Conservation (phyloP, 2,888 invertebrate genomes). For the Homarus gammarus region DNA sequence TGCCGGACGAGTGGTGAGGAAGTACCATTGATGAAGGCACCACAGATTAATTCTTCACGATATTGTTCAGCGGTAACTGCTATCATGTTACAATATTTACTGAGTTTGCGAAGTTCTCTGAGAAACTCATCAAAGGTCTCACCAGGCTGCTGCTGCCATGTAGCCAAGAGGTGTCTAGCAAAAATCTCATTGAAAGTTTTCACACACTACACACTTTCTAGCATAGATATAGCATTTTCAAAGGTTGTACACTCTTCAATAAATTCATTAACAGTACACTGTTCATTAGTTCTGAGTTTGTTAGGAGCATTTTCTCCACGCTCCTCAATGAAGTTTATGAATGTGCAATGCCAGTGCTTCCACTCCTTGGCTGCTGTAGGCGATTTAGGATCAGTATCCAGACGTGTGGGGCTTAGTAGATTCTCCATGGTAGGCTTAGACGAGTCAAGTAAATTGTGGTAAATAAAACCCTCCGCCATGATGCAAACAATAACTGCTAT, state of each 20-base stretch:
- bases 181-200: slow-evolving; percentile 20
- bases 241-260: slow-evolving; percentile 8
- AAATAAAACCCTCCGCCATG: no score
- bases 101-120: slow-evolving; percentile 19
- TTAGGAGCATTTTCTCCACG: slow-evolving; percentile 14
- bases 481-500: no score
- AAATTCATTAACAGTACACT: slow-evolving; percentile 16
- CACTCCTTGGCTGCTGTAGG: slow-evolving; percentile 27
- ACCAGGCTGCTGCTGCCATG: slow-evolving; percentile 3
- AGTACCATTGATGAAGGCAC: slow-evolving; percentile 12
- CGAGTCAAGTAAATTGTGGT: not conserved
- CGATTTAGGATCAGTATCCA: slow-evolving; percentile 8
- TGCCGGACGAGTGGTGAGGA: slow-evolving; percentile 5
- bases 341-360: not conserved
- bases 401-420: slow-evolving; percentile 5
- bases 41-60: slow-evolving; percentile 4
- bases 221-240: slow-evolving; percentile 23
- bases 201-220: slow-evolving; percentile 26
- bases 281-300: slow-evolving; percentile 14
- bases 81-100: slow-evolving; percentile 25
- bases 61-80: slow-evolving; percentile 21
- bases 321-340: slow-evolving; percentile 22
- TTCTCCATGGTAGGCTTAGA: not conserved
- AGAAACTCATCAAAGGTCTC: slow-evolving; percentile 35
- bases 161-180: slow-evolving; percentile 37